A percentile compares a stretch with the other conserved stretches of the same genome.
phyloP scores from a whole-genome alignment of 2,888 invertebrate genomes.

The Drosophila siamana region DNA sequence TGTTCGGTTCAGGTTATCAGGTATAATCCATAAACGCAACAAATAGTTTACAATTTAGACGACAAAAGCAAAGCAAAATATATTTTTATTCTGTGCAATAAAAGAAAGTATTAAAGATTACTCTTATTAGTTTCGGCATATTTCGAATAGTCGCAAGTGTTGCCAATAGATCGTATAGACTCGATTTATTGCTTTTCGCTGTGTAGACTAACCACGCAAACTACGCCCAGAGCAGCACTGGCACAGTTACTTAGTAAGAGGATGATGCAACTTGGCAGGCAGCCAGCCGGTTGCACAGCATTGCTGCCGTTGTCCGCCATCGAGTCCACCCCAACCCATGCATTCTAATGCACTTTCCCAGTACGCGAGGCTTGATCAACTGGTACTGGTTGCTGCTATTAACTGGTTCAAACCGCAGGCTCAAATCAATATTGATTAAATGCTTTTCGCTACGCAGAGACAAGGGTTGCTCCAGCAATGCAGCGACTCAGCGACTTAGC shows the following conservation, averaged over 20 bases:
- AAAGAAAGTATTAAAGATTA: too few species aligned
- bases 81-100: neutral
- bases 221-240: conserved; percentile 27
- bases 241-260: conserved; percentile 25
- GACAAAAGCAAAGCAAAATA: too few species aligned
- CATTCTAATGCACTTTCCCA: conserved; percentile 36
- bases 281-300: conserved; percentile 67
- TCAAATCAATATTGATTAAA: conserved; percentile 27
- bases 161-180: neutral
- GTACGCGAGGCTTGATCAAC: conserved; percentile 15
- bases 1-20: too few species aligned
- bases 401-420: conserved; percentile 51
- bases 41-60: too few species aligned
- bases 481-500: neutral
- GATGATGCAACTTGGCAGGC: conserved; percentile 49
- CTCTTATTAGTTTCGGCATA: neutral
- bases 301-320: conserved; percentile 2
- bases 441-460: neutral
- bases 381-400: conserved; percentile 17
- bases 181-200: neutral
- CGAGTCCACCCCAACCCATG: neutral
- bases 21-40: too few species aligned
- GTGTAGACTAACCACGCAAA: neutral
- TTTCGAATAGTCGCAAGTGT: neutral
- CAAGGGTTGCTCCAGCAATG: conserved; percentile 21